Conservation (phyloP, 2,888 invertebrate genomes). For the Trileptium ribeirensis region DNA sequence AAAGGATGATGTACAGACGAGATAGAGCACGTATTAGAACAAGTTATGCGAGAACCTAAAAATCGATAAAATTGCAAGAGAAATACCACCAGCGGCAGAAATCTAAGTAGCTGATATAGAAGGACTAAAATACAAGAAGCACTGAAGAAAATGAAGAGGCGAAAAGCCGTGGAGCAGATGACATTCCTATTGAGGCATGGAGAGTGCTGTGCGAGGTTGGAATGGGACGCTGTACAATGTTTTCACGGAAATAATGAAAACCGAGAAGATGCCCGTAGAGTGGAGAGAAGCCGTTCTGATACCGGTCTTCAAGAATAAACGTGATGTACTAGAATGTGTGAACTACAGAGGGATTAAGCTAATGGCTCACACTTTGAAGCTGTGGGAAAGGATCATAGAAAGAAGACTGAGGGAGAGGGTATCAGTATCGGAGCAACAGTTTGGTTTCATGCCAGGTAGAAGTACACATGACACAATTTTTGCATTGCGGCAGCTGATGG, state of each 20-base stretch:
- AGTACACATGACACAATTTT: neutral
- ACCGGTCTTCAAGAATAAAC: neutral
- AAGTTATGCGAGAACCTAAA: no score
- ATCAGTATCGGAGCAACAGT: neutral
- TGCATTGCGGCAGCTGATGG: neutral
- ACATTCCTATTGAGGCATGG: neutral
- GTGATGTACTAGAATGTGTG: neutral
- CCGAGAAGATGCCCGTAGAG: no score
- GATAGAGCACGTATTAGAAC: no score
- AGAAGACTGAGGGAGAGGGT: neutral
- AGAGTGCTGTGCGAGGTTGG: no score
- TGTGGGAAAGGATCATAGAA: neutral
- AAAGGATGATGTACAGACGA: no score
- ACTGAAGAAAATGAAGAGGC: neutral
- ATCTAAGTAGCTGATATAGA: neutral
- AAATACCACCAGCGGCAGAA: no score
- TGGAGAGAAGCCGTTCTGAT: no score
- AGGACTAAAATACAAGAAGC: neutral
- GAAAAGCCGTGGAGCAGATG: neutral
- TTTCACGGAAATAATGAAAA: no score
- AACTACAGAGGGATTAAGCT: neutral
- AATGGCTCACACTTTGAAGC: neutral
- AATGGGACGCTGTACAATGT: no score
- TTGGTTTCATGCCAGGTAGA: neutral
- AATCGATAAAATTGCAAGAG: no score